Base-by-base conservation (phyloP, 2,797 vertebrate species). In the Pagetopsis macropterus region DNA sequence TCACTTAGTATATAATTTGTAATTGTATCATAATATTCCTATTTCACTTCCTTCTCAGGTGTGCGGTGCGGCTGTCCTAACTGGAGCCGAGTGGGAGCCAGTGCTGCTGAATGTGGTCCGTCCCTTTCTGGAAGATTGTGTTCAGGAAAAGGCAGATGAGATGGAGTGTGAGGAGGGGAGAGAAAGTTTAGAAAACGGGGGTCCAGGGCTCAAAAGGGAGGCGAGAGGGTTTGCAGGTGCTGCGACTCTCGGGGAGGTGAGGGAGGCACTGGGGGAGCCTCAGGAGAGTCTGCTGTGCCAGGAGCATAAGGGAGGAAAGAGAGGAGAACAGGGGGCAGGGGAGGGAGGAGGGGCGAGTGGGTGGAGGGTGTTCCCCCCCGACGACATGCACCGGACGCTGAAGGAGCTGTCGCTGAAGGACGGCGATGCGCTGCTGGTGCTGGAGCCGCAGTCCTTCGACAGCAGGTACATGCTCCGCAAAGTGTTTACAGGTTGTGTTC, bases 31-130 rank as follows among this genome's bases (percentile, higher is more conserved):
- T 27, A 27, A 27, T 27, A 27, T 27, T 27, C 8, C 8, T 9
- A 37, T 8, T 37, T 6, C 33, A 37, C 33, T 37, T 37, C 33
- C 33, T 37, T 76, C 33, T 72, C 84, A 99, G 98, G 96, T 99
- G 45, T 94, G 93, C 3, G 96, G 96, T 17, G 86, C 81, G 1
- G 74, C 81, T 10, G 81, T 99, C 58, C 89, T 92, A 44, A 92
- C 91, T 0, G 97, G 97, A 44, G 81, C 90, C 0, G 94, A 96
- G 64, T 96, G 94, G n/a, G 96, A 98, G 81, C 98, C 98, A 0
- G 90, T 98, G 84, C 89, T 98, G 49, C 63, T 99, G 33, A 97
- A 91, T 0, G 88, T 99, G 1, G 92, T 99, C 37, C 95, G 87
- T n/a, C 87, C 95, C 13, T 92, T 80, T 75, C 78, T 21, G 56